Evolutionary conservation across 2,888 invertebrate species (phyloP).

Genomic region (Cheiracanthium punctorium): DNA sequence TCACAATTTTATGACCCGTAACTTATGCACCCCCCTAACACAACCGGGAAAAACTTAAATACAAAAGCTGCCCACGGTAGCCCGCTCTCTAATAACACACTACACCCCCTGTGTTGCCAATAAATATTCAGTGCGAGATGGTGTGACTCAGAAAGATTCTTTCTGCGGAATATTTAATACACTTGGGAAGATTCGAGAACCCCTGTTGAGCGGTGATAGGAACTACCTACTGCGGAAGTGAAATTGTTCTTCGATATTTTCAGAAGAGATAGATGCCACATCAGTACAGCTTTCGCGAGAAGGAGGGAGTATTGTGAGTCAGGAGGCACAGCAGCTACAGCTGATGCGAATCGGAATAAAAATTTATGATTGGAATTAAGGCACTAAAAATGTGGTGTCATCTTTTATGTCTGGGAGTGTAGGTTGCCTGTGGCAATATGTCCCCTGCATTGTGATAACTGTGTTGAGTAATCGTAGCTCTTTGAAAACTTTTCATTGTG

Average conservation of each 20-base stretch:
- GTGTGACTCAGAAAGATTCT: conserved; percentile 35
- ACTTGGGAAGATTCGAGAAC: neutral
- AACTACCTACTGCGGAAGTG: neutral
- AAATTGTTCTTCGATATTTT: neutral
- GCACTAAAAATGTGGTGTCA: neutral
- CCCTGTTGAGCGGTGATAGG: conserved; percentile 56
- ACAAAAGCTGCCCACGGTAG: neutral
- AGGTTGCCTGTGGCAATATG: no score
- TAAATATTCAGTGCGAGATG: conserved; percentile 64
- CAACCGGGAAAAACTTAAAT: neutral
- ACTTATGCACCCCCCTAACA: conserved; percentile 13
- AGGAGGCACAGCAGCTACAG: neutral
- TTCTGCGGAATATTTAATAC: conserved; percentile 34
- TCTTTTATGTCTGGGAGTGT: neutral
- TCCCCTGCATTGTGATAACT: no score
- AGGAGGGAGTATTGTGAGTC: neutral
- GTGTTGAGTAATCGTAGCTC: no score
- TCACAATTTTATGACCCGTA: conserved; percentile 57
- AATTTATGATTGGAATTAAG: neutral
- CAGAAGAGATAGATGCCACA: neutral
- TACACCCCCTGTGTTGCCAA: conserved; percentile 44
- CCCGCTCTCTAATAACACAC: conserved; percentile 18
- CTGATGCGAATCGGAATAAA: neutral
- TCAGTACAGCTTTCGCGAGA: neutral
- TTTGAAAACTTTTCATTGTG: no score